Conservation (phyloP, 2,113 vertebrate species). For the Machaerirhynchus nigripectus region DNA sequence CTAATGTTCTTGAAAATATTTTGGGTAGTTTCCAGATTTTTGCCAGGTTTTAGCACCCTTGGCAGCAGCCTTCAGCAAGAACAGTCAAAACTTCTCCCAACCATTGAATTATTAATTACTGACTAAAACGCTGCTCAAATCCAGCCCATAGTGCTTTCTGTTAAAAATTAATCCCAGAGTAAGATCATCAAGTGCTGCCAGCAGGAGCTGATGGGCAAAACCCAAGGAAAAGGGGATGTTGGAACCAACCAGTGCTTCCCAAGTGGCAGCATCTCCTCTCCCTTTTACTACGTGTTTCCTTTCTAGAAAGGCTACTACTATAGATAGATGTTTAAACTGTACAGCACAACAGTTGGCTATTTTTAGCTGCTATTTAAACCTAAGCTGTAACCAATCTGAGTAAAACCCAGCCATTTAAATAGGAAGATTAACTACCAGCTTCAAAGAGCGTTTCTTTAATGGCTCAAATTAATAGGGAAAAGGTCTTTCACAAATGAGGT, state of each 20-base stretch:
- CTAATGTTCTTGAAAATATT: neutral
- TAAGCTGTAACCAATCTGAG: conserved; percentile 56
- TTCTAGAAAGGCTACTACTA: conserved; percentile 41
- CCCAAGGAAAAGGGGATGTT: neutral
- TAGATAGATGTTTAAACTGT: conserved; percentile 45
- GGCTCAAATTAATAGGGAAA: conserved; percentile 56
- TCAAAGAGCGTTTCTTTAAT: conserved; percentile 43
- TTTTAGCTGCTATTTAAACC: conserved; percentile 57
- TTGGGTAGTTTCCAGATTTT: neutral
- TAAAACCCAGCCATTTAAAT: conserved; percentile 54
- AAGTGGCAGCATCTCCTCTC: neutral
- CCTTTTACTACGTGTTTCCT: neutral
- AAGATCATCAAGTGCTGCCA: neutral
- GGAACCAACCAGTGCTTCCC: neutral
- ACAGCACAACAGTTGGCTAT: conserved; percentile 29
- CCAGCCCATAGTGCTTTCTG: neutral
- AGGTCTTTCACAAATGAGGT: conserved; percentile 35
- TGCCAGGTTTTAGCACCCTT: neutral
- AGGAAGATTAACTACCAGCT: conserved; percentile 53
- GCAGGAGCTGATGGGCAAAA: neutral
- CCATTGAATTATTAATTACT: neutral
- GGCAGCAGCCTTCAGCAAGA: neutral
- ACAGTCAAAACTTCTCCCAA: neutral
- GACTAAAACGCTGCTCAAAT: neutral
- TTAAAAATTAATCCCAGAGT: neutral